Conservation (phyloP, 2,797 vertebrate genomes). For the Acanthopagrus latus region DNA sequence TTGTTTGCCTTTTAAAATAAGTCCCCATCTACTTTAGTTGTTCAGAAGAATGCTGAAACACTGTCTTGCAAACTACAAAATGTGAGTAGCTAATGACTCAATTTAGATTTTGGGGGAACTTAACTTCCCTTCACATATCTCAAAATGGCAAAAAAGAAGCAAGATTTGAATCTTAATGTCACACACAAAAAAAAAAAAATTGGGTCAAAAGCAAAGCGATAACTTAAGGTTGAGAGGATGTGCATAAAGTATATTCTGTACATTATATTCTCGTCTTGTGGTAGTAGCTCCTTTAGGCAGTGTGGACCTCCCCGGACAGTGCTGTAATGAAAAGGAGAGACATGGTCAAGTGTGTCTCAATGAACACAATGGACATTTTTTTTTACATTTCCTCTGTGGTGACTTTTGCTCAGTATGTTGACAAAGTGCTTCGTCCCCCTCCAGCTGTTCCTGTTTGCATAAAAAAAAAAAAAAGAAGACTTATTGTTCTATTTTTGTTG, state of each 20-base stretch:
- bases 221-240: conserved; percentile 4
- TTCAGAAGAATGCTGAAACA: too few relatives aligned
- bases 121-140: too few relatives aligned
- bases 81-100: too few relatives aligned
- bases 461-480: background rate
- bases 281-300: conserved; percentile 21
- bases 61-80: too few relatives aligned
- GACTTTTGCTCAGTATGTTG: conserved; percentile 22
- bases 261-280: conserved; percentile 24
- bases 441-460: background rate
- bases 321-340: conserved; percentile 23
- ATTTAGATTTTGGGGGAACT: too few relatives aligned
- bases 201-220: conserved; percentile 4
- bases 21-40: too few relatives aligned
- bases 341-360: conserved; percentile 11
- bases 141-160: background rate
- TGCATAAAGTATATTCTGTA: conserved; percentile 1
- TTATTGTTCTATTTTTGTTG: conserved; percentile 4
- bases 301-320: conserved; percentile 8
- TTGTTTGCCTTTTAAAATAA: too few relatives aligned
- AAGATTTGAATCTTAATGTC: background rate
- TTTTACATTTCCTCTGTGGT: conserved; percentile 7
- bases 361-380: conserved; percentile 11
- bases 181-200: background rate
- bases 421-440: conserved; percentile 6